These are phyloP conservation scores for Parazoanthus atlanticus DNA, from an alignment of 92 coral and sea anemone genomes.

Conservation along the genomic window DNA sequence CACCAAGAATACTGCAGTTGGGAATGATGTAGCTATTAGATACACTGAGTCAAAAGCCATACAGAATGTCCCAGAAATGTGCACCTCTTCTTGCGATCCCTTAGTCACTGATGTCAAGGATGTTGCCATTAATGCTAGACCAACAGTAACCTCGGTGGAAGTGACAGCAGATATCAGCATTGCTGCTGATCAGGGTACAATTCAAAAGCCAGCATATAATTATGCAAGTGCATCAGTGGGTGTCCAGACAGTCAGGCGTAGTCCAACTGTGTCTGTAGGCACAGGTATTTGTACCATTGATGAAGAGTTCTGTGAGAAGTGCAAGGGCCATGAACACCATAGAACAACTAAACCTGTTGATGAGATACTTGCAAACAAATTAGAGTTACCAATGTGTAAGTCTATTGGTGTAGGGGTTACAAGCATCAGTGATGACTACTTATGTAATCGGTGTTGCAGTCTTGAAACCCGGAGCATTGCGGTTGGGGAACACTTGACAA, in stretches of 20 bases:
- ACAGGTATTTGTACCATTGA: conserved; percentile 88
- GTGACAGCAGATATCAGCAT: conserved; percentile 42
- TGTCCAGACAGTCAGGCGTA: conserved; percentile 63
- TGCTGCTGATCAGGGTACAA: not conserved
- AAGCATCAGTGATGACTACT: conserved; percentile 64
- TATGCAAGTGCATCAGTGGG: conserved; percentile 31
- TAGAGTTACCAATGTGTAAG: conserved; percentile 64
- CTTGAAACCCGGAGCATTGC: conserved; percentile 66
- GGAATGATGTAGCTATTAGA: conserved; percentile 66
- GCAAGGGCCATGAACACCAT: conserved; percentile 56
- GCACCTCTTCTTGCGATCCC: conserved; percentile 66
- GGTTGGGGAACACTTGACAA: conserved; percentile 58
- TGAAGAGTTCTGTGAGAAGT: conserved; percentile 75
- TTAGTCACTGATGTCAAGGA: conserved; percentile 34
- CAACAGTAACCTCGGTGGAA: conserved; percentile 56
- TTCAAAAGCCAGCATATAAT: not conserved
- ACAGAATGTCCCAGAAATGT: conserved; percentile 60
- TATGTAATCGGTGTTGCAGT: conserved; percentile 68
- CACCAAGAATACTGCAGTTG: conserved; percentile 83
- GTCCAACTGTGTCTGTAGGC: conserved; percentile 75
- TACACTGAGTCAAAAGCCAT: conserved; percentile 47
- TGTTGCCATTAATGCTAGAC: conserved; percentile 61
- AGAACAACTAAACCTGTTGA: conserved; percentile 67
- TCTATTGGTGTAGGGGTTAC: conserved; percentile 81
- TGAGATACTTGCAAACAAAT: conserved; percentile 84